Conservation (phyloP, 2,797 vertebrate genomes). For the Sebastolobus altivelis region DNA sequence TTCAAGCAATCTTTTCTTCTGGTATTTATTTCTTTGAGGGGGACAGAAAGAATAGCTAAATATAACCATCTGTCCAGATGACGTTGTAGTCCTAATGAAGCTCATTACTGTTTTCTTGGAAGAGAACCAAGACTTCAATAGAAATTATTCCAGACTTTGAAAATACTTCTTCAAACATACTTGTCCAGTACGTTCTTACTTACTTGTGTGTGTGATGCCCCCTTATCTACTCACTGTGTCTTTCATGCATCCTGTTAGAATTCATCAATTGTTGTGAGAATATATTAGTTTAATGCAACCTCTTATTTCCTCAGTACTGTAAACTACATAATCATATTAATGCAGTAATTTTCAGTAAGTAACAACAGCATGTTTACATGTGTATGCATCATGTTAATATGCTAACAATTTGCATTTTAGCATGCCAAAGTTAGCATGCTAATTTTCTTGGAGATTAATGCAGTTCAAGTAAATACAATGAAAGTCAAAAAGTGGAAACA, state of each 20-base stretch:
- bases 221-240: neutral
- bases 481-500: neutral
- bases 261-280: neutral
- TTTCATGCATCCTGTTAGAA: neutral
- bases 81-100: neutral
- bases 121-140: neutral
- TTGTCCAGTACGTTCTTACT: neutral
- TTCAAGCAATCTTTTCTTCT: neutral
- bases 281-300: neutral
- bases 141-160: neutral
- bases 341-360: neutral
- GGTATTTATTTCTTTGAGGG: neutral
- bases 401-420: neutral
- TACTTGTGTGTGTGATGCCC: neutral
- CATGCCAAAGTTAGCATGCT: neutral
- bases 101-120: neutral
- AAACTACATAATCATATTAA: neutral
- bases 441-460: neutral
- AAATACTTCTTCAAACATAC: too few relatives aligned
- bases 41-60: neutral
- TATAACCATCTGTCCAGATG: neutral
- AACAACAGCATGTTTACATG: neutral
- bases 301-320: neutral
- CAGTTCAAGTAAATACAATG: neutral
- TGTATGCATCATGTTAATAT: neutral